Percentiles rank a stretch among this genome's conserved stretches.
phyloP scores from a whole-genome alignment of 2,113 vertebrate species.

The Psittacus erithacus region DNA sequence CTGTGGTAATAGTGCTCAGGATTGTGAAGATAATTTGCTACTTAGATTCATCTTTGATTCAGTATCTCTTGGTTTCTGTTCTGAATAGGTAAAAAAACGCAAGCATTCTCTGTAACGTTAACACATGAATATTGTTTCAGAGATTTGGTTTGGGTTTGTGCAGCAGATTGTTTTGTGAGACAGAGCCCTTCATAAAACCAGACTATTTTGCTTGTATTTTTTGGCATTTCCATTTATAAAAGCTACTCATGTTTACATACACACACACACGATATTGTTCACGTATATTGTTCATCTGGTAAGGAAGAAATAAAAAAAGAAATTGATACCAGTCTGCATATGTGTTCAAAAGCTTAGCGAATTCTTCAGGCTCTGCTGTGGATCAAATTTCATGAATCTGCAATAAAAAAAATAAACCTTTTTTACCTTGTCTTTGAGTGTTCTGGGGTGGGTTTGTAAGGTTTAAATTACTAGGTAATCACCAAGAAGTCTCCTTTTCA shows the following conservation, averaged over 20 bases:
- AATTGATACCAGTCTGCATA: conserved; percentile 55
- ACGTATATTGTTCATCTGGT: conserved; percentile 66
- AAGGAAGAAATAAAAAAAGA: conserved; percentile 59
- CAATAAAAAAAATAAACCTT: conserved; percentile 57
- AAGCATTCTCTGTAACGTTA: not conserved
- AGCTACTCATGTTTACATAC: conserved; percentile 35
- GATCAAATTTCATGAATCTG: conserved; percentile 70
- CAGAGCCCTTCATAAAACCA: conserved; percentile 38
- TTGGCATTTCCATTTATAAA: conserved; percentile 70
- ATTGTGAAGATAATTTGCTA: not conserved
- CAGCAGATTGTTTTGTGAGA: conserved; percentile 47
- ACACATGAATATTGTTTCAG: not conserved
- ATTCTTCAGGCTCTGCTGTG: conserved; percentile 65
- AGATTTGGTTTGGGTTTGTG: conserved; percentile 28
- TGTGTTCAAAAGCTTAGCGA: conserved; percentile 70
- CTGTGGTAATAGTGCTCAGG: not conserved
- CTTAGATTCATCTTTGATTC: not conserved
- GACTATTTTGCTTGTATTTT: conserved; percentile 31
- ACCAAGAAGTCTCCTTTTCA: conserved; percentile 52
- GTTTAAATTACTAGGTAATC: conserved; percentile 66
- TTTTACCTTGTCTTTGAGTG: conserved; percentile 56
- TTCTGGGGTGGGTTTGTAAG: conserved; percentile 44
- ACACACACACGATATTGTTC: not conserved
- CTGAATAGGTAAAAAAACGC: not conserved
- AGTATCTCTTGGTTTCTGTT: not conserved